phyloP scores from a whole-genome alignment of 2,113 vertebrate genomes.

The Cyphotilapia sp. region DNA sequence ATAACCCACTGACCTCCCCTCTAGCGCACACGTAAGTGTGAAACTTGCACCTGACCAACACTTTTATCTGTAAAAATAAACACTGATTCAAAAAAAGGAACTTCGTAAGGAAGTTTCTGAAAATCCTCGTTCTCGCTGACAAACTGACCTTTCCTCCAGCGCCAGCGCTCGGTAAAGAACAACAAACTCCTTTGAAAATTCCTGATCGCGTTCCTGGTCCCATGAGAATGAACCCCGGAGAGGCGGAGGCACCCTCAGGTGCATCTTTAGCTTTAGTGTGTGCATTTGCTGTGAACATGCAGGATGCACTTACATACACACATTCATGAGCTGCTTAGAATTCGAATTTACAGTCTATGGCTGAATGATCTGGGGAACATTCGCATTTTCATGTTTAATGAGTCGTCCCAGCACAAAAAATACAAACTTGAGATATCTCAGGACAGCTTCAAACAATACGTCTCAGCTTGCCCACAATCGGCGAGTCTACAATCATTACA shows the following conservation, averaged over 20 bases:
- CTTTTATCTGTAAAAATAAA: neutral
- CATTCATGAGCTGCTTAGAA: neutral
- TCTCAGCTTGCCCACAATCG: neutral
- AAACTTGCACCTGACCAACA: neutral
- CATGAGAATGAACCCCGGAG: neutral
- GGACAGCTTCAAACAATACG: neutral
- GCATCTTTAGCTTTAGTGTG: neutral
- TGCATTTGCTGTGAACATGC: neutral
- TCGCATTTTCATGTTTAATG: neutral
- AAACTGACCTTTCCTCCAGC: neutral
- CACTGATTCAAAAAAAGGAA: neutral
- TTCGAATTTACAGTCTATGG: neutral
- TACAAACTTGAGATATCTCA: neutral
- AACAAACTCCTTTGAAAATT: neutral
- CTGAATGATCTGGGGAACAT: neutral
- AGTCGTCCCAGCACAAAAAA: neutral
- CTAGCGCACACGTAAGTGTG: neutral
- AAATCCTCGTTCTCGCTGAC: neutral
- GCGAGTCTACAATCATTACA: fast-evolving
- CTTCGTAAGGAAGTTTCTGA: neutral
- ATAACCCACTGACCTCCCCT: neutral
- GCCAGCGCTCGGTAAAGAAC: neutral
- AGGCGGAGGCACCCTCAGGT: neutral
- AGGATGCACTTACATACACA: neutral
- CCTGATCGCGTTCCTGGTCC: neutral